These are phyloP conservation scores for Pantherophis guttatus DNA, from an alignment of 2,113 vertebrate genomes.

Conservation along the genomic window DNA sequence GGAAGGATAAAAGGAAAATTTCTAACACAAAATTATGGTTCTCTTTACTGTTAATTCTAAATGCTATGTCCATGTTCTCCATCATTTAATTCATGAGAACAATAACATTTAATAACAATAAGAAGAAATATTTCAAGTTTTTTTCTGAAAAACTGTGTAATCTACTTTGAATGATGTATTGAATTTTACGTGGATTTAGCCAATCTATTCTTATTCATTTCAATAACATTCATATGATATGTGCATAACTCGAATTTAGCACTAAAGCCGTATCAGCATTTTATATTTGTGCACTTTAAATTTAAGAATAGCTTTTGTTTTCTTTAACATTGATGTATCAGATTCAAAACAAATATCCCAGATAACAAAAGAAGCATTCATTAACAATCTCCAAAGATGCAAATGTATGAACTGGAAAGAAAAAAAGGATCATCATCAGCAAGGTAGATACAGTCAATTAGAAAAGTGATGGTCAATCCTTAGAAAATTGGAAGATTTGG, in stretches of 20 bases:
- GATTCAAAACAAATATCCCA: conserved; percentile 16
- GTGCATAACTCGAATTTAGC: background rate
- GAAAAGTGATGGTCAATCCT: background rate
- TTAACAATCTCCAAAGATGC: background rate
- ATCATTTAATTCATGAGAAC: background rate
- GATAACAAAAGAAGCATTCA: conserved; percentile 30
- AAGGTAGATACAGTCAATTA: background rate
- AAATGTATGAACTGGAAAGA: background rate
- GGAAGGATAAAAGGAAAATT: background rate
- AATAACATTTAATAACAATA: background rate
- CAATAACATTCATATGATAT: background rate
- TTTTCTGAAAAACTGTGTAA: background rate
- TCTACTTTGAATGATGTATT: background rate
- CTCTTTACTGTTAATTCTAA: background rate
- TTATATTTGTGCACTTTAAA: background rate
- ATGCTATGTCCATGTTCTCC: too few species aligned
- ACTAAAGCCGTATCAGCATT: conserved; percentile 13
- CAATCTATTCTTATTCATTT: background rate
- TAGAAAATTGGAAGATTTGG: background rate
- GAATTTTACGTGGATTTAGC: background rate
- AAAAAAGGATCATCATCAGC: background rate
- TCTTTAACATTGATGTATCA: conserved; percentile 13
- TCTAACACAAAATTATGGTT: background rate
- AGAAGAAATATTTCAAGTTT: background rate
- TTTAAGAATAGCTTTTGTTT: background rate